Percentiles rank a stretch among this genome's conserved stretches.
These are phyloP conservation scores for Diploptera punctata DNA, from an alignment of 2,888 invertebrate genomes.

Conservation along the genomic window DNA sequence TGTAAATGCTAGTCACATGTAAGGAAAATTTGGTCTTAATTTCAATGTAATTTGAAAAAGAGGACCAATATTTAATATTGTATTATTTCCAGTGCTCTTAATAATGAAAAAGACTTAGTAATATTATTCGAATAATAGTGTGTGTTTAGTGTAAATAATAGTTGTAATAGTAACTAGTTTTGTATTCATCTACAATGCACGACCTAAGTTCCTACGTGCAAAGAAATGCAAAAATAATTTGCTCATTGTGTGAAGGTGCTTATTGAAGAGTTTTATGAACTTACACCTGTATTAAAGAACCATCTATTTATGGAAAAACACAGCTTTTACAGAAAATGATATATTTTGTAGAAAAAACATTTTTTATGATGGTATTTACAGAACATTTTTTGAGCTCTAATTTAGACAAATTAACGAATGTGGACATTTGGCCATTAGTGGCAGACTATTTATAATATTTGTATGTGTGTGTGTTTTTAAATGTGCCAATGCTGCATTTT, in stretches of 20 bases:
- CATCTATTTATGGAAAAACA: too few relatives aligned
- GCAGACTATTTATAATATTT: too few relatives aligned
- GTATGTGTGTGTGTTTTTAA: too few relatives aligned
- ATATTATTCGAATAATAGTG: background rate
- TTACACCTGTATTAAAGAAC: too few relatives aligned
- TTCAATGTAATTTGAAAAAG: background rate
- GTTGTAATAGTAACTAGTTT: background rate
- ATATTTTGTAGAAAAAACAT: too few relatives aligned
- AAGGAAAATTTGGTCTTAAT: background rate
- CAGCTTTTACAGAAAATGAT: too few relatives aligned
- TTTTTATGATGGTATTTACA: too few relatives aligned
- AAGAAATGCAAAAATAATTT: background rate
- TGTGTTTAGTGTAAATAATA: background rate
- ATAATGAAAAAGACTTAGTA: background rate
- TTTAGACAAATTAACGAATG: too few relatives aligned
- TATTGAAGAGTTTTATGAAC: background rate
- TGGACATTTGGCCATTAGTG: too few relatives aligned
- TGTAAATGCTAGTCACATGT: background rate
- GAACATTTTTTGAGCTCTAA: too few relatives aligned
- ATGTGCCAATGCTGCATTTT: too few relatives aligned
- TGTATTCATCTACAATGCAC: background rate
- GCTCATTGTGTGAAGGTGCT: conserved; percentile 18
- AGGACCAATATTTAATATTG: conserved; percentile 1
- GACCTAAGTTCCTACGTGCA: conserved; percentile 2
- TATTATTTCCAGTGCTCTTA: conserved; percentile 15